These are phyloP conservation scores for Harpalus rufipes DNA, from an alignment of 2,888 invertebrate genomes.

Conservation along the genomic window DNA sequence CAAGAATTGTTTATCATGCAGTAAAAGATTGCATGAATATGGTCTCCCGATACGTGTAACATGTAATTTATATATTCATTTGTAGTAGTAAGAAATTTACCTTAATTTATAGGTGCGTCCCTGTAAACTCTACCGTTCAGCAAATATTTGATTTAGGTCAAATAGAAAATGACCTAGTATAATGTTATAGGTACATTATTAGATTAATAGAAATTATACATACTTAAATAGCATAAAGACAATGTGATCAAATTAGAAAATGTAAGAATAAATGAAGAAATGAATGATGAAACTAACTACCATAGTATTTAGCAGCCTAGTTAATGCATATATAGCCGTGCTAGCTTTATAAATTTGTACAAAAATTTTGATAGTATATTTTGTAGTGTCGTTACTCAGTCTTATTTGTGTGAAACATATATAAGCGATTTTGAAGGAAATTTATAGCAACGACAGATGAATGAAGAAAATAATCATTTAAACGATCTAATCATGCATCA, in stretches of 20 bases:
- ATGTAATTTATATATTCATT: no score
- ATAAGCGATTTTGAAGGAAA: constrained; percentile 9
- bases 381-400: constrained; percentile 49
- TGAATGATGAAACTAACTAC: neutral
- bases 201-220: no score
- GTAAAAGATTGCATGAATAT: no score
- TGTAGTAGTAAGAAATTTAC: no score
- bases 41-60: no score
- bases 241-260: neutral
- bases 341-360: constrained; percentile 44
- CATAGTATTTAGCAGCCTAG: neutral
- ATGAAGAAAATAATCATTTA: constrained; percentile 37
- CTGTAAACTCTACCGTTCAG: no score
- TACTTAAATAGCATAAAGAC: no score
- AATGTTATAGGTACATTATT: no score
- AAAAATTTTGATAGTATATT: constrained; percentile 25
- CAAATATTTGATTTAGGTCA: no score
- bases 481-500: constrained; percentile 43
- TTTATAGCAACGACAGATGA: constrained; percentile 42
- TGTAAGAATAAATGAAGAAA: neutral
- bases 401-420: constrained; percentile 22
- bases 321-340: constrained; percentile 50
- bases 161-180: no score
- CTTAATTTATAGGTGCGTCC: no score
- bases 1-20: no score